Evolutionary conservation across 2,797 vertebrate genomes (phyloP).

Genomic region (Simalia tracyae): DNA sequence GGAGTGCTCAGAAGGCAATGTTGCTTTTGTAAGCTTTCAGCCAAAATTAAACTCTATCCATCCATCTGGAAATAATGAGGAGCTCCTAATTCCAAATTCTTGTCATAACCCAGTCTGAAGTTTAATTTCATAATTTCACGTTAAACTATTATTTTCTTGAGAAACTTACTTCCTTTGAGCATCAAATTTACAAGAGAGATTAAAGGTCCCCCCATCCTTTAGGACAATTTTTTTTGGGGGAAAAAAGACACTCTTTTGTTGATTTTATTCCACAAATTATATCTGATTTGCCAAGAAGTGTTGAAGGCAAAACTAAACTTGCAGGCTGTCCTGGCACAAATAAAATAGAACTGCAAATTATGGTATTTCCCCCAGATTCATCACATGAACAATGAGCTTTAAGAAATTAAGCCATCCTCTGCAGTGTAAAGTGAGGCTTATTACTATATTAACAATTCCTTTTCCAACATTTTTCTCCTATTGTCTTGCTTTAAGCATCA

Average conservation of each 20-base stretch:
- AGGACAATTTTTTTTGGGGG: neutral
- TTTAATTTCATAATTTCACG: constrained; percentile 39
- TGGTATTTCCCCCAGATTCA: neutral
- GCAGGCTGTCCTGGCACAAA: neutral
- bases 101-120: constrained; percentile 21
- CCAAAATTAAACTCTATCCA: constrained; percentile 34
- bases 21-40: constrained; percentile 28
- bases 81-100: constrained; percentile 29
- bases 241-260: rapidly evolving
- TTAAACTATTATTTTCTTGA: constrained; percentile 23
- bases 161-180: constrained; percentile 14
- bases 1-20: neutral
- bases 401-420: neutral
- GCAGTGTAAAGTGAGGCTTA: neutral
- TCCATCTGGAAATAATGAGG: constrained; percentile 47
- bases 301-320: neutral
- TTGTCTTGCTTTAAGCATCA: neutral
- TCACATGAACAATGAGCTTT: neutral
- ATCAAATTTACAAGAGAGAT: constrained; percentile 23
- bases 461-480: neutral
- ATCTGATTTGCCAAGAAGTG: neutral
- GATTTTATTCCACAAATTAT: constrained; percentile 2
- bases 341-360: neutral
- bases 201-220: neutral
- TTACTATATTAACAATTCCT: neutral